Evolutionary conservation across 2,888 invertebrate species (phyloP), one percentile per base, ranked within the genome.

Genomic region (Eupithecia subumbrata): DNA sequence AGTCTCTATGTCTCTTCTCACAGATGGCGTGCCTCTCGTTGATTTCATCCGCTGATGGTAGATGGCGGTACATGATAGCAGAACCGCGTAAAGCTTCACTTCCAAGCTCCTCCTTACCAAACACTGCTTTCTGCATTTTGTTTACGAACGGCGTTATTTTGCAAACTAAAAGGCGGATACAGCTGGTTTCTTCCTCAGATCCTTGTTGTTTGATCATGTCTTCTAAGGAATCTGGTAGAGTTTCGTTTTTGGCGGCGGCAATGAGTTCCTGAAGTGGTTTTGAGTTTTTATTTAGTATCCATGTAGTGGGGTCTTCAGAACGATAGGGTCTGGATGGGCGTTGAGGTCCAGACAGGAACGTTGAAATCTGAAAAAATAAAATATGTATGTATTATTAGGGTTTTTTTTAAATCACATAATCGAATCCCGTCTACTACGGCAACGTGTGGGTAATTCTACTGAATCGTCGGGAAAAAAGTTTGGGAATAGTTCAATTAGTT

Each of bases 61-160:
- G 90, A 93, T 96, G 95, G 82, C 95, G 94, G 85, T 96, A 97
- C 88, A 97, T 93, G 12, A 89, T 89, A 22, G 92, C 87, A 40
- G 92, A 87, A 70, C 91, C 89, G 2, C 85, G 85, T 40, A 89
- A 88, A 72, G 88, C 86, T 25, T 86, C 87, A 30, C 85, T 85
- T 30, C 88, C 87, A 25, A 86, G 85, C 52, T 88, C 85, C 82
- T 88, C 86, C 12, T 88, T 87, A 16, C 91, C 95, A 75, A 97
- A 91, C 0, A 95, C 94, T n/a, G 97, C 96, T 75, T 95, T 95
- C 85, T 98, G 98, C 96, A 97, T 97, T 81, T 96, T 96, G 92
- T 95, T 95, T 77, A 98, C 96, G 77, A 97, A 96, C 0, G 98
- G 98, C 0, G 97, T 96, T 79, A 96, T 95, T 92, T 98, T 98